phyloP scores from a whole-genome alignment of 2,888 invertebrate species.

The Noctua fimbriata region DNA sequence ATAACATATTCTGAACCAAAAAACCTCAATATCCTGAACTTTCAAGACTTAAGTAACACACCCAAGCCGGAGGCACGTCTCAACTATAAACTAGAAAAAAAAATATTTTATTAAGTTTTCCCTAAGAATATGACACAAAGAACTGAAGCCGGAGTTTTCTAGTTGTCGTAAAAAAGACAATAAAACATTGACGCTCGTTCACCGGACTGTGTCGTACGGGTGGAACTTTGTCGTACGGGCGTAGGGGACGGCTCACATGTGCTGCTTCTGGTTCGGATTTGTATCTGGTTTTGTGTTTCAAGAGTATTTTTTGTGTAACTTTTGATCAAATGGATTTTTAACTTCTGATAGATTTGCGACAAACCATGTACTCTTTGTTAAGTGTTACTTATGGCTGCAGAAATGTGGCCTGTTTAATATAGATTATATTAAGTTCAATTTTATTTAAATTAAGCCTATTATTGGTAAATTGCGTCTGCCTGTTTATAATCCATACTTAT shows the following conservation, averaged over 20 bases:
- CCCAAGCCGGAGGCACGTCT: conserved; percentile 55
- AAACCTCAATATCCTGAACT: conserved; percentile 43
- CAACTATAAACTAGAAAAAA: conserved; percentile 68
- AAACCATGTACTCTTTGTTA: neutral
- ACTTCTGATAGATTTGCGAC: neutral
- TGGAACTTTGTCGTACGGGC: conserved; percentile 53
- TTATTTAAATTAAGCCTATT: neutral
- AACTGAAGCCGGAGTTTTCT: conserved; percentile 61
- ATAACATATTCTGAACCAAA: conserved; percentile 38
- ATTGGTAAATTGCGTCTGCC: neutral
- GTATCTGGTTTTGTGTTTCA: neutral
- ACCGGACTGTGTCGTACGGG: conserved; percentile 59
- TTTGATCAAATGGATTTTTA: neutral
- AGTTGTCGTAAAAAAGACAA: conserved; percentile 69
- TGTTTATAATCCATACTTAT: no score
- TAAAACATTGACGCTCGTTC: conserved; percentile 64
- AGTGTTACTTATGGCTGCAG: neutral
- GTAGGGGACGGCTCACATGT: conserved; percentile 46
- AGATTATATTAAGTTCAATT: neutral
- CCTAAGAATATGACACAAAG: conserved; percentile 68
- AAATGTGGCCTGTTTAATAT: neutral
- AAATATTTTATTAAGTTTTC: conserved; percentile 67
- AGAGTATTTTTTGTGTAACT: neutral
- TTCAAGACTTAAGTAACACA: conserved; percentile 51
- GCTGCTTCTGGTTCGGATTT: conserved; percentile 5